These are phyloP conservation scores for Periphyllus acericola DNA, from an alignment of 2,888 invertebrate species.

Conservation along the genomic window DNA sequence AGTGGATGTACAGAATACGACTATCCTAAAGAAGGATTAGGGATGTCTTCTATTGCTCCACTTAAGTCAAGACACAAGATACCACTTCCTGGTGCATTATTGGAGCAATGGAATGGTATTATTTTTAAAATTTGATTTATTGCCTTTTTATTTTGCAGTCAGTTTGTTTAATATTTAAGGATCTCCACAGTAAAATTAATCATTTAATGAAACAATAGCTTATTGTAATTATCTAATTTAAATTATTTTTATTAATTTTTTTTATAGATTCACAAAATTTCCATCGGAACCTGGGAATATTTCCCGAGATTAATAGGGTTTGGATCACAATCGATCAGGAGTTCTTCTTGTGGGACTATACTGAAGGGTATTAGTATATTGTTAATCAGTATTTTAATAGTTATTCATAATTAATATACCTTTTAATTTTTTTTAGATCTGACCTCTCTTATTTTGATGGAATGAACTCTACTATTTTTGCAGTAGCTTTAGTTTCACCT, in stretches of 20 bases:
- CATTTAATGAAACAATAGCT: not conserved
- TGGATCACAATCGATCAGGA: constrained; percentile 98
- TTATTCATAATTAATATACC: constrained; percentile 14
- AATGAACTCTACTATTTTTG: constrained; percentile 90
- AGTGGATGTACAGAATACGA: constrained; percentile 90
- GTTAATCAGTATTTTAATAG: constrained; percentile 30
- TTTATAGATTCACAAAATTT: constrained; percentile 85
- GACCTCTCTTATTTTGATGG: constrained; percentile 98
- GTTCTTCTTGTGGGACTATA: constrained; percentile 98
- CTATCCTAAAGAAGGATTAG: constrained; percentile 77
- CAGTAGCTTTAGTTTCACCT: constrained; percentile 90
- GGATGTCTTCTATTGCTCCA: constrained; percentile 67
- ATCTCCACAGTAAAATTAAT: not conserved
- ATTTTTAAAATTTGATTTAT: not conserved
- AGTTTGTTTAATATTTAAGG: not conserved
- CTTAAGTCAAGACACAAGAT: constrained; percentile 81
- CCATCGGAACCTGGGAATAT: constrained; percentile 96
- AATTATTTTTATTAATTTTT: constrained; percentile 1
- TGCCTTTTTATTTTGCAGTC: not conserved
- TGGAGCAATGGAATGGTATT: constrained; percentile 56
- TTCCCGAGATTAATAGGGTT: constrained; percentile 94
- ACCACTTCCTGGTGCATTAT: constrained; percentile 67
- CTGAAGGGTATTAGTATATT: constrained; percentile 74
- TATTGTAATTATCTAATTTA: constrained; percentile 54
- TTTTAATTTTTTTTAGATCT: constrained; percentile 70